Base-by-base conservation (phyloP, 2,113 vertebrate species). In the Polypterus bichir region DNA sequence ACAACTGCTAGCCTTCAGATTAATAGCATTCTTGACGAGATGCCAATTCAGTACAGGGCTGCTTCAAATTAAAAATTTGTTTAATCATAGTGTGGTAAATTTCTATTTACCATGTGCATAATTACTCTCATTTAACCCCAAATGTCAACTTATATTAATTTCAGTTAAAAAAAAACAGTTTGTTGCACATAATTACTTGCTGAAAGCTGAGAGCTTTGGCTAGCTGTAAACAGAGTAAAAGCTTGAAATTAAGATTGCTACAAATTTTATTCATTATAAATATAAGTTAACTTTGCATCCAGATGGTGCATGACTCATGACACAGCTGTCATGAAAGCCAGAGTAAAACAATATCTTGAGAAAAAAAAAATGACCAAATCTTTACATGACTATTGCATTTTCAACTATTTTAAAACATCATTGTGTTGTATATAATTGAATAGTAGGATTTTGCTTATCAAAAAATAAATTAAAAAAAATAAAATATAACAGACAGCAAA, bases 271-370 rank as follows among this genome's bases (percentile, higher is more conserved):
- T 51, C 49, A 51, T 51, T 7, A 51, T 51, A 51, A 51, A 51
- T 51, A 2, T 51, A 51, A 51, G 49, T 51, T 7, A 51, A 51
- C 70, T 71, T 71, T 55, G 49, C 67, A 69, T 76, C 71, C 82
- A 80, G 77, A 85, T 80, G 77, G 79, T 73, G 76, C 71, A 76
- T 73, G 76, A 77, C 76, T 80, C 76, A 64, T 69, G 44, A 44
- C n/a, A 51, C 60, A 46, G 49, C 46, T 61, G 49, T 61, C 48
- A 9, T 1, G 60, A 73, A 48, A 6, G 57, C 64, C 65, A 27
- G 27, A 27, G 27, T 27, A 27, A 27, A 27, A 27, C 27, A 27
- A 27, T 27, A 27, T 27, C 27, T 27, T 27, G 27, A 27, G 27
- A 27, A 27, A 27, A 27, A 27, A 27, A 27, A 27, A 27, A 27